Evolutionary conservation across 92 coral and sea anemone genomes (phyloP), one percentile per base, ranked within the genome.

Genomic region (Bergia sp.): DNA sequence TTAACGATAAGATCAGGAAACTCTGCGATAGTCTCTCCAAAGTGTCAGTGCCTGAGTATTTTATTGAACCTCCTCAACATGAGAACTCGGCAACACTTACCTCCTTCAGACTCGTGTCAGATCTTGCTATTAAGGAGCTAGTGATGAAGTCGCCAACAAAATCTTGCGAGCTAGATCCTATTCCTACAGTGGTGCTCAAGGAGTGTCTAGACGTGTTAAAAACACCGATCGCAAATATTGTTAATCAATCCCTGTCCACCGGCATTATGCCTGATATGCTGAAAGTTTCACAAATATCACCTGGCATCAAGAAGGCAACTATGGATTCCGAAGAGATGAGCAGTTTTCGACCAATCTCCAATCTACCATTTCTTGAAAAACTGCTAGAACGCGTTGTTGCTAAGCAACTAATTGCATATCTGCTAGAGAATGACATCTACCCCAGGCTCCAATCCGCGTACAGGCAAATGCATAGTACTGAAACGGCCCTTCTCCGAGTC

Each of bases 1-100:
- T 84, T 69, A 84, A 84, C 71, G 88, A 72, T 37, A 72, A 72
- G 38, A 72, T 72, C 77, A 72, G 77, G 77, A 72, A 37, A 72
- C 77, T 72, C 37, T 72, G 77, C 38, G 77, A 72, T 72, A 72
- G 77, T 72, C 77, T 72, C 38, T 72, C 77, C 38, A 37, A 72
- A 72, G 77, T 72, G 77, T 72, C 77, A 20, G 38, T 72, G 29
- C 77, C 77, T 72, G 77, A 72, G 29, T 37, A 20, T n/a, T 72
- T 72, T 72, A 72, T 72, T 37, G 38, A 5, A 72, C 77, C 38
- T 72, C 29, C 77, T 16, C 38, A n/a, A 5, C 77, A 72, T 37
- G 77, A 72, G 38, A 72, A 37, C 42, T 72, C 77, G 38, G 40
- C 77, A 72, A 72, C 77, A 0, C 38, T 72, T 72, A n/a, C 29